These are phyloP conservation scores for Gorsachius goisagi DNA, from an alignment of 2,113 vertebrate species.

Conservation along the genomic window DNA sequence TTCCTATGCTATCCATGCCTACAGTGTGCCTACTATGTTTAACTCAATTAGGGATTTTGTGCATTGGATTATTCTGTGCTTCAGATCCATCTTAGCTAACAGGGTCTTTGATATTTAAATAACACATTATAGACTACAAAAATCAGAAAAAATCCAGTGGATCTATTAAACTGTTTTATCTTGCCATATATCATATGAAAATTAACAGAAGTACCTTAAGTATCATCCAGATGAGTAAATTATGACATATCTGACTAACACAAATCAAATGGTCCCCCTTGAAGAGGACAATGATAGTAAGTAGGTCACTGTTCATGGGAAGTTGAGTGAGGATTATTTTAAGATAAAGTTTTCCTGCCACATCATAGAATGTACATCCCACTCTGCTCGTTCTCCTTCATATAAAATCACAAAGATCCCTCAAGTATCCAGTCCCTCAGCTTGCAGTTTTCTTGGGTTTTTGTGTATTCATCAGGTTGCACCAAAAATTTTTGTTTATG, in stretches of 20 bases:
- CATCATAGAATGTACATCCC: not conserved
- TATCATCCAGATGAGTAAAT: not conserved
- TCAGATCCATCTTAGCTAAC: not conserved
- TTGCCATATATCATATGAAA: not conserved
- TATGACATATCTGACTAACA: not conserved
- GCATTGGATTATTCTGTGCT: not conserved
- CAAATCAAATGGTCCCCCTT: not conserved
- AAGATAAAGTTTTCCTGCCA: not conserved
- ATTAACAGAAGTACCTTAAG: not conserved
- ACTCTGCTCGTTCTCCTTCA: not conserved
- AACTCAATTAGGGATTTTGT: not conserved
- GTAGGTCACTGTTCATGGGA: not conserved
- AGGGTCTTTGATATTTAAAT: not conserved
- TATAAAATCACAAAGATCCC: not conserved
- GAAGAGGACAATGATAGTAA: not conserved
- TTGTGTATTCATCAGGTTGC: not conserved
- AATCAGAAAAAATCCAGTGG: not conserved
- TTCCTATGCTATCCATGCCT: not conserved
- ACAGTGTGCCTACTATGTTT: not conserved
- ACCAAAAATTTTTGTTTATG: not conserved
- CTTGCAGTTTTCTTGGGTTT: not conserved
- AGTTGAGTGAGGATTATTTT: not conserved
- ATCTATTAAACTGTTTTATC: not conserved
- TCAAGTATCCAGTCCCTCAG: not conserved
- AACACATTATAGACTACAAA: not conserved